These are phyloP conservation scores for Eurypyga helias DNA, from an alignment of 2,113 vertebrate genomes.

Conservation along the genomic window DNA sequence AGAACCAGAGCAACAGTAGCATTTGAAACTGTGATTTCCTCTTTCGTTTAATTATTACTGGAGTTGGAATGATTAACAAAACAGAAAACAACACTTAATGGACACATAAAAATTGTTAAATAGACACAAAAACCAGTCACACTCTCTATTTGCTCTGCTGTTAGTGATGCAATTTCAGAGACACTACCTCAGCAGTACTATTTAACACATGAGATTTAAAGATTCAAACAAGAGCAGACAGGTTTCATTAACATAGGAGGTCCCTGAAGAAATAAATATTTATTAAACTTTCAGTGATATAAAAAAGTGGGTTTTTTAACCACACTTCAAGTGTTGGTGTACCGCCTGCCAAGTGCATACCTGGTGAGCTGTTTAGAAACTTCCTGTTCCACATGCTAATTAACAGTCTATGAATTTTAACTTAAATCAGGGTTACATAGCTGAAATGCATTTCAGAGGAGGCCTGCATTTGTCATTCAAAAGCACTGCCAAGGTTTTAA, in stretches of 20 bases:
- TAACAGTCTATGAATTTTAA: slow-evolving; percentile 74
- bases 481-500: slow-evolving; percentile 54
- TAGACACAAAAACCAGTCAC: background rate
- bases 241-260: slow-evolving; percentile 54
- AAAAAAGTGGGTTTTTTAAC: background rate
- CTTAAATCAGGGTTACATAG: slow-evolving; percentile 54
- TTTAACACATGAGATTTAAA: slow-evolving; percentile 47
- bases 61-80: slow-evolving; percentile 58
- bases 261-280: slow-evolving; percentile 57
- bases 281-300: slow-evolving; percentile 46
- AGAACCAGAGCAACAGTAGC: slow-evolving; percentile 44
- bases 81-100: slow-evolving; percentile 60
- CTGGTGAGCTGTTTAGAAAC: slow-evolving; percentile 72
- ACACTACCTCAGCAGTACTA: background rate
- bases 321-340: slow-evolving; percentile 46
- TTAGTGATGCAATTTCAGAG: background rate
- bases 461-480: slow-evolving; percentile 54
- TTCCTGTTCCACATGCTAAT: slow-evolving; percentile 73
- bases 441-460: background rate
- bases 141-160: background rate
- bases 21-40: slow-evolving; percentile 59
- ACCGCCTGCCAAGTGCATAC: slow-evolving; percentile 52
- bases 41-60: slow-evolving; percentile 30
- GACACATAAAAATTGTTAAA: slow-evolving; percentile 52
- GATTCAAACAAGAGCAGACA: slow-evolving; percentile 43